These are phyloP conservation scores for Hippocampus kuda DNA, from an alignment of 2,797 vertebrate species.

Conservation along the genomic window DNA sequence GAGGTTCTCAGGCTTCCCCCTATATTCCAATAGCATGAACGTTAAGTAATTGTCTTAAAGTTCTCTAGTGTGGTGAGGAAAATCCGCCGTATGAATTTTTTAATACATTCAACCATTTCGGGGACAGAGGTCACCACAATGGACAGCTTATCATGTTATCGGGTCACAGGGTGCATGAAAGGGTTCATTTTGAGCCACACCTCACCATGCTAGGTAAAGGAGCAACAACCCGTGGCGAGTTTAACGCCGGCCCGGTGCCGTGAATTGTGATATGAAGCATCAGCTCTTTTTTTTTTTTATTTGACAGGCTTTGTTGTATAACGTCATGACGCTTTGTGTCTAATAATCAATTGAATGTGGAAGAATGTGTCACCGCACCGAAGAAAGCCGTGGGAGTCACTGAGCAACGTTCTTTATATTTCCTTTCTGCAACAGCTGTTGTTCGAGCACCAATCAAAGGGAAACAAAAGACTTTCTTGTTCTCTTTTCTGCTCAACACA, in stretches of 20 bases:
- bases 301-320: not conserved
- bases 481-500: slow-evolving; percentile 13
- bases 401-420: not conserved
- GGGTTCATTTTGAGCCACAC: no score
- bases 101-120: no score
- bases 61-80: no score
- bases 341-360: not conserved
- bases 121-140: no score
- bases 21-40: no score
- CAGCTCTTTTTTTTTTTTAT: not conserved
- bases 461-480: slow-evolving; percentile 4
- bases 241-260: not conserved
- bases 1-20: no score
- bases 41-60: no score
- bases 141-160: no score
- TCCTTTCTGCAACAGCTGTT: not conserved
- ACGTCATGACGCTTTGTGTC: not conserved
- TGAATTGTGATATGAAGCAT: not conserved
- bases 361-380: not conserved
- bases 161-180: no score
- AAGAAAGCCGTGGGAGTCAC: not conserved
- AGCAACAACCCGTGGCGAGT: not conserved
- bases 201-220: not conserved
- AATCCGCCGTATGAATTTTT: no score
- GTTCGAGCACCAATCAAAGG: not conserved